Conservation (phyloP, 2,888 invertebrate genomes). For the Protula sp. region DNA sequence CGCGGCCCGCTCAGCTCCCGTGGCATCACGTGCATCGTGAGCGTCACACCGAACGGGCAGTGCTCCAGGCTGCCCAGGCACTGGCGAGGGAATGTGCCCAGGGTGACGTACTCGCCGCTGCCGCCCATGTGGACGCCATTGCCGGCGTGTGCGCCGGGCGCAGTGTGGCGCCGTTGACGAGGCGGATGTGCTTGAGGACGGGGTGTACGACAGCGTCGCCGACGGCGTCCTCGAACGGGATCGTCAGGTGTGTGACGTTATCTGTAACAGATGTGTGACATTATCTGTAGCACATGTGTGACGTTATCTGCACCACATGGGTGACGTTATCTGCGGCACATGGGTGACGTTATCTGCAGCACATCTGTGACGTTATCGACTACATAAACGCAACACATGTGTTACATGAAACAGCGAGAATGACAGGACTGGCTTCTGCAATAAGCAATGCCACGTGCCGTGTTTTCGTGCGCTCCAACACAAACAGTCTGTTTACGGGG, state of each 20-base stretch:
- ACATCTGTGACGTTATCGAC: too few species aligned
- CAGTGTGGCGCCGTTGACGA: conserved; percentile 39
- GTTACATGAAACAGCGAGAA: too few species aligned
- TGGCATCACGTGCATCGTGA: conserved; percentile 13
- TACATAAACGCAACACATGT: too few species aligned
- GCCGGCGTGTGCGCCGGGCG: conserved; percentile 36
- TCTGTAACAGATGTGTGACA: conserved; percentile 27
- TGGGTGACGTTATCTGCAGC: too few species aligned
- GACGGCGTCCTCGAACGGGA: conserved; percentile 42
- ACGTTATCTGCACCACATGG: too few species aligned
- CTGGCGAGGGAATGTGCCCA: conserved; percentile 33
- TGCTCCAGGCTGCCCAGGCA: conserved; percentile 41
- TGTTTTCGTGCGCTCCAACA: too few species aligned
- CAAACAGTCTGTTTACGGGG: too few species aligned
- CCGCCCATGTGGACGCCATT: conserved; percentile 38
- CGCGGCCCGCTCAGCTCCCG: conserved; percentile 15
- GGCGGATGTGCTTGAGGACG: conserved; percentile 31
- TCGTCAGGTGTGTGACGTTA: conserved; percentile 39
- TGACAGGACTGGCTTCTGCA: too few species aligned
- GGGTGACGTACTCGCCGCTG: conserved; percentile 34
- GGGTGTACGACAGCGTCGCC: conserved; percentile 37
- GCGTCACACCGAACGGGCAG: conserved; percentile 22
- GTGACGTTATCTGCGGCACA: too few species aligned
- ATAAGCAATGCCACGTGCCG: too few species aligned
- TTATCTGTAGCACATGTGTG: too few species aligned